phyloP scores from a whole-genome alignment of 2,888 invertebrate species.

The Lamellibrachia columna region DNA sequence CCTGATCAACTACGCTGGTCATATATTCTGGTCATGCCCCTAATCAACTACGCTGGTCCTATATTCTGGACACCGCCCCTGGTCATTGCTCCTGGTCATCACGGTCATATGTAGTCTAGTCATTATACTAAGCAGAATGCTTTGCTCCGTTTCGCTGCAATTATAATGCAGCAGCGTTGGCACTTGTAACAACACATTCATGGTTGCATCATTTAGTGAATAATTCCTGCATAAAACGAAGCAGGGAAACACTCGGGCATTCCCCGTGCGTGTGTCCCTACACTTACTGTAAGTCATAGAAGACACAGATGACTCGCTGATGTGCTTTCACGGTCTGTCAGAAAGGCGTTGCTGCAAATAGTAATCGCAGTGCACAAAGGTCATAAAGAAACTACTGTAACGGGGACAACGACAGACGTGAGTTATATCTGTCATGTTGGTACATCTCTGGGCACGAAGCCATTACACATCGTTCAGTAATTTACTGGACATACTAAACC shows the following conservation, averaged over 20 bases:
- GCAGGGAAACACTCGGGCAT: neutral
- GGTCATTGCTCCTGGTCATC: neutral
- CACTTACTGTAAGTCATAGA: neutral
- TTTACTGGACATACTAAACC: neutral
- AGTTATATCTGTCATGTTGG: neutral
- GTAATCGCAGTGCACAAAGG: neutral
- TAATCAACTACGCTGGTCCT: neutral
- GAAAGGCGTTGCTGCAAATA: neutral
- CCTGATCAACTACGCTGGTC: neutral
- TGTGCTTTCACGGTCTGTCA: conserved; percentile 1
- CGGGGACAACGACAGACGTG: neutral
- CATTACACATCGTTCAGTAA: no score
- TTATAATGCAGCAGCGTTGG: neutral
- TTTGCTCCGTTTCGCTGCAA: neutral
- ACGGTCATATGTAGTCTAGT: neutral
- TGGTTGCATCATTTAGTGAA: no score
- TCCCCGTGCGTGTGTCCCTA: neutral
- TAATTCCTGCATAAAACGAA: no score
- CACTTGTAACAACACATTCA: neutral
- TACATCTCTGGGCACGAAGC: neutral
- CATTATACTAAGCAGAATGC: neutral
- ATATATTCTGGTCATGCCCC: neutral
- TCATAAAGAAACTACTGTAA: neutral
- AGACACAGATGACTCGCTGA: neutral
- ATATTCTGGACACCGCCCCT: neutral